Evolutionary conservation across 2,797 vertebrate species (phyloP).

Genomic region (Peromyscus nudipes): DNA sequence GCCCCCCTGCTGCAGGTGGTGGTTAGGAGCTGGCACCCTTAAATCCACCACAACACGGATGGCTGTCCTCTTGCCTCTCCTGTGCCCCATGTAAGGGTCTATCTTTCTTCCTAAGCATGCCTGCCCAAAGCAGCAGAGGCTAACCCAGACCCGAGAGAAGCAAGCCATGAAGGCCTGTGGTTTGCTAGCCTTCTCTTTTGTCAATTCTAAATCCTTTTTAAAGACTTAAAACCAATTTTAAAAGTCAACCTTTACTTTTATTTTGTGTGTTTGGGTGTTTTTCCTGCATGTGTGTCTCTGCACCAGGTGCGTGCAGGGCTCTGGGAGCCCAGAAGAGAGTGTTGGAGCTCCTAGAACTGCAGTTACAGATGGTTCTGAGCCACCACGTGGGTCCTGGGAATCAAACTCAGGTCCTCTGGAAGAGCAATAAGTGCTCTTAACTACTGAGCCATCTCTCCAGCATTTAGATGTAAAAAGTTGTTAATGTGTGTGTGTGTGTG

Average conservation of each 20-base stretch:
- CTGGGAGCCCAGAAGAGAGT: not conserved
- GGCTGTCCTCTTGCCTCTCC: not conserved
- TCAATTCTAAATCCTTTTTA: not conserved
- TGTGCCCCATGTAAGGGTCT: not conserved
- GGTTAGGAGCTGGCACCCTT: not conserved
- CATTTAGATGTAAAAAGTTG: not conserved
- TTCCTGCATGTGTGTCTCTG: not conserved
- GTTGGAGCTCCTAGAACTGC: not conserved
- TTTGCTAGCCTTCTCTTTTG: not conserved
- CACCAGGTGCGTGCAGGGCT: not conserved
- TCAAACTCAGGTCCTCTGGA: not conserved
- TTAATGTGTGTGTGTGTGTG: not conserved
- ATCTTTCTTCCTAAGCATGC: not conserved
- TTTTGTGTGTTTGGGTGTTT: not conserved
- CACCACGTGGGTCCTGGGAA: not conserved
- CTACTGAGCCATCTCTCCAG: not conserved
- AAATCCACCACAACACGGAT: not conserved
- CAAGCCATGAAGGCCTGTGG: not conserved
- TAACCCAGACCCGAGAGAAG: not conserved
- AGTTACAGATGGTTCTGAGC: not conserved
- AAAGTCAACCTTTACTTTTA: not conserved
- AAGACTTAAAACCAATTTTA: not conserved
- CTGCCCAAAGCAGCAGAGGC: no score
- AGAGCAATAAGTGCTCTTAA: not conserved
- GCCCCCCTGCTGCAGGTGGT: not conserved